phyloP scores from a whole-genome alignment of 2,113 vertebrate species.

The Macaca fascicularis region T2T-MFA8v1.1 NC_088390.1:87963501-87964000 shows the following conservation, averaged over 20 bases:
- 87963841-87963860: not conserved
- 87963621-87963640: fast-evolving
- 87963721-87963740: fast-evolving
- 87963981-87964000: fast-evolving
- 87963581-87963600: not conserved
- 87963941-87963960: fast-evolving
- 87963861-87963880: fast-evolving
- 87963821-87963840: not conserved
- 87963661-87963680: fast-evolving
- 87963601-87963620: not conserved
- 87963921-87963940: not conserved
- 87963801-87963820: not conserved
- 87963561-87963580: not conserved
- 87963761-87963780: not conserved
- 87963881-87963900: too few species aligned
- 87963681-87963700: fast-evolving
- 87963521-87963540: fast-evolving
- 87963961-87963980: fast-evolving
- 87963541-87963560: not conserved
- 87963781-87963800: too few species aligned
- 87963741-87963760: not conserved
- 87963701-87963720: fast-evolving
- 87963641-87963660: not conserved
- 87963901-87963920: too few species aligned
- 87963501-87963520: not conserved